Base-by-base conservation (phyloP, 2,113 vertebrate species). In the Alexandromys fortis region DNA sequence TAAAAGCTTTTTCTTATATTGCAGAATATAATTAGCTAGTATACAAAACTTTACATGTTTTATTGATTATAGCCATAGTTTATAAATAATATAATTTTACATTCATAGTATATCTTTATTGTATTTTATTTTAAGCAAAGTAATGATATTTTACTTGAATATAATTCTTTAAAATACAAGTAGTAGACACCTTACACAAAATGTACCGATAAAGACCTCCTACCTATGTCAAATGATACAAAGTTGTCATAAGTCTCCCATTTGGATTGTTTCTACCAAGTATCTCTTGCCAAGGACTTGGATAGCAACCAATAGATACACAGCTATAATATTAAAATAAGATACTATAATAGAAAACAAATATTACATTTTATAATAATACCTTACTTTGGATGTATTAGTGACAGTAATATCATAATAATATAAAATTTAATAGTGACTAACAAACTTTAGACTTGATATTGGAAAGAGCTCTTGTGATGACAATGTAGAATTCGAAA, bases 41-140 rank as follows among this genome's bases (percentile, higher is more conserved):
- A 42, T 45, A 87, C 30, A 93, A 89, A 91, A 79, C 33, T 90
- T 77, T 70, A 49, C 90, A 92, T 85, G 92, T 21, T 77, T 77
- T 86, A 92, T 89, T 92, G 65, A 86, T 72, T 55, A 76, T 21
- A 94, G 75, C 10, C 26, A 92, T 90, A 78, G 30, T 79, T 86
- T 61, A 63, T 45, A 85, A 42, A 42, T 86, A 90, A 92, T 65
- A 92, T 86, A 96, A 92, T 83, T 58, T 67, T 78, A 76, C 19
- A 88, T 63, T 96, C 26, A 82, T 17, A 89, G 2, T 81, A 16
- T 28, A 96, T n/a, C 24, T 77, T 91, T 58, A 96, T 49, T 73
- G 9, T 79, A 38, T 93, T 73, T 47, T 30, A 85, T 72, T 89
- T 87, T 75, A 97, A 81, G 24, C 45, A 92, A 68, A 94, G 63